phyloP scores from a whole-genome alignment of 2,113 vertebrate species.

The Rhipidura dahli region DNA sequence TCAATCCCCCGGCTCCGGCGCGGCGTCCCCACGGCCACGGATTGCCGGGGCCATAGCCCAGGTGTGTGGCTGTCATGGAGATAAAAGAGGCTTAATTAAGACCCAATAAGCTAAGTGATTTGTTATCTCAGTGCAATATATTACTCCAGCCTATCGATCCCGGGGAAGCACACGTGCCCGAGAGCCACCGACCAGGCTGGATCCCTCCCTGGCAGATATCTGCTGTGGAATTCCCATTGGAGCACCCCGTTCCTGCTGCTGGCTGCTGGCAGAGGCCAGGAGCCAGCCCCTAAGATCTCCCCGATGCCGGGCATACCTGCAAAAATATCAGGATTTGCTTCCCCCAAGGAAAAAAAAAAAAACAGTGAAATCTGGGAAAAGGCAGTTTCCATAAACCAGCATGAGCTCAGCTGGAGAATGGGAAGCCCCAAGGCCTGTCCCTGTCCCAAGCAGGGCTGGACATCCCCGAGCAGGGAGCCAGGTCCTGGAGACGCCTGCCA shows the following conservation, averaged over 20 bases:
- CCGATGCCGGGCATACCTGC: not conserved
- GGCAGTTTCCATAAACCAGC: not conserved
- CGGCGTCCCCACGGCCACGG: not conserved
- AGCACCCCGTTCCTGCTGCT: not conserved
- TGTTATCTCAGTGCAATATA: constrained; percentile 72
- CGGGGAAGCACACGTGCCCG: not conserved
- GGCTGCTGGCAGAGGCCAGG: not conserved
- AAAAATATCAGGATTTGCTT: not conserved
- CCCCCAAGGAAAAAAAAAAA: not conserved
- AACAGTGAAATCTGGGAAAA: not conserved
- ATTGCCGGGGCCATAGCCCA: constrained; percentile 45
- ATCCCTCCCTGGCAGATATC: not conserved
- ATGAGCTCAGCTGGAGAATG: fast-evolving
- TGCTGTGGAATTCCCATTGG: fast-evolving
- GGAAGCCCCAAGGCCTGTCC: not conserved
- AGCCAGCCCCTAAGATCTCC: not conserved
- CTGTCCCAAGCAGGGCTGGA: not conserved
- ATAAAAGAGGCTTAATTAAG: constrained; percentile 79
- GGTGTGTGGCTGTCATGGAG: constrained; percentile 73
- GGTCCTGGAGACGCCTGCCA: not conserved
- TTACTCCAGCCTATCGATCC: constrained; percentile 64
- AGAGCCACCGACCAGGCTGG: not conserved
- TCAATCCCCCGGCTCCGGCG: constrained; percentile 32
- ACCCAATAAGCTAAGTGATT: constrained; percentile 78
- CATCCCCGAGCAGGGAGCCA: not conserved